phyloP scores from a whole-genome alignment of 2,797 vertebrate species.

The Acipenser oxyrinchus region DNA sequence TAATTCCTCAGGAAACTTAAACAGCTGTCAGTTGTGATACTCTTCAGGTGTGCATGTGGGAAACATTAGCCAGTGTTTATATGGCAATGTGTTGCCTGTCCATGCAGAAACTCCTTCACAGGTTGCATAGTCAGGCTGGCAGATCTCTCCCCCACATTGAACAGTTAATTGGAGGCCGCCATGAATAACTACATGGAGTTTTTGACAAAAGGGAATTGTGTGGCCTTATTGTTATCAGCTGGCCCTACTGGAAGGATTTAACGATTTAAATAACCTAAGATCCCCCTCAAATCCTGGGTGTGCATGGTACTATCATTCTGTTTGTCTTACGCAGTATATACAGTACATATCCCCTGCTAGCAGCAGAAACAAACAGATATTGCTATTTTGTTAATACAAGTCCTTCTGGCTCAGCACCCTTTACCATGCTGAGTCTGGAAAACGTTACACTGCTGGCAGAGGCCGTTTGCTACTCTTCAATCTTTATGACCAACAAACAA shows the following conservation, averaged over 20 bases:
- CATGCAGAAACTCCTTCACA: slow-evolving; percentile 51
- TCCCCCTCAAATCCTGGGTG: slow-evolving; percentile 12
- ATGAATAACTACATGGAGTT: slow-evolving; percentile 49
- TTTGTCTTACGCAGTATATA: too few species aligned
- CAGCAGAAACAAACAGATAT: too few species aligned
- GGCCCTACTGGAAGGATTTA: slow-evolving; percentile 36
- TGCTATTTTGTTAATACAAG: too few species aligned
- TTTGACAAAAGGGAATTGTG: slow-evolving; percentile 45
- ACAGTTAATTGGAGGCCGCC: slow-evolving; percentile 63
- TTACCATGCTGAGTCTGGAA: too few species aligned
- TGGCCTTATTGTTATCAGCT: slow-evolving; percentile 60
- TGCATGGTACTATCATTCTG: slow-evolving; percentile 28
- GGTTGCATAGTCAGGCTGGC: slow-evolving; percentile 27
- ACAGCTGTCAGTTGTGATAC: slow-evolving; percentile 72
- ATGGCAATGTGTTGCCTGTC: slow-evolving; percentile 56
- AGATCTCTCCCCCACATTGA: slow-evolving; percentile 44
- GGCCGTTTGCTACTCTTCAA: too few species aligned
- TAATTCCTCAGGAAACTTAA: slow-evolving; percentile 68
- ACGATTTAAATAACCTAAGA: slow-evolving; percentile 45
- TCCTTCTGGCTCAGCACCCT: too few species aligned
- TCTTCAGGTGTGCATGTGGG: slow-evolving; percentile 72
- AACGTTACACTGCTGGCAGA: too few species aligned
- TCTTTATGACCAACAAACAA: too few species aligned
- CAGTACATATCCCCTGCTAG: too few species aligned
- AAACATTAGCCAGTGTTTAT: slow-evolving; percentile 70